A percentile compares a stretch with the other conserved stretches of the same genome.
Evolutionary conservation across 2,888 invertebrate genomes (phyloP).

Genomic region (Entomobrya multifasciata): DNA sequence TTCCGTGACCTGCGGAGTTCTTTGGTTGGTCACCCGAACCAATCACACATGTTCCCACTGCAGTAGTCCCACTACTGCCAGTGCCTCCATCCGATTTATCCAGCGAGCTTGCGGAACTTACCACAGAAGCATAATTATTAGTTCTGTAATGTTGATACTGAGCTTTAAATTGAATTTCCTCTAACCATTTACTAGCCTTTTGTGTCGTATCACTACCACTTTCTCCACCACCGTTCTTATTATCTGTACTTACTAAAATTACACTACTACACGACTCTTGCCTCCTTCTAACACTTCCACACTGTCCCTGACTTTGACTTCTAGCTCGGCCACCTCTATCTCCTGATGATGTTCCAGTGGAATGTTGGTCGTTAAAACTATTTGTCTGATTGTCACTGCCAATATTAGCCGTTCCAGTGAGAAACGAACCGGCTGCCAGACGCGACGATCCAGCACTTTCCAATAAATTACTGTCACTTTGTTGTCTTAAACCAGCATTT

Average conservation of each 20-base stretch:
- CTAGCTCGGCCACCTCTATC: slow-evolving; percentile 53
- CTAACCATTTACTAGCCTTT: slow-evolving; percentile 73
- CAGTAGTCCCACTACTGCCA: slow-evolving; percentile 8
- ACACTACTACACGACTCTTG: slow-evolving; percentile 48
- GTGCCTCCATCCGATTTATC: slow-evolving; percentile 70
- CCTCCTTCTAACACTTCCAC: slow-evolving; percentile 58
- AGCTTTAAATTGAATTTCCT: slow-evolving; percentile 79
- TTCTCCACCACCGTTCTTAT: slow-evolving; percentile 12
- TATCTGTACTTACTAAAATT: slow-evolving; percentile 45
- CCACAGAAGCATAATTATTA: slow-evolving; percentile 78
- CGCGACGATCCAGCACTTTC: slow-evolving; percentile 43
- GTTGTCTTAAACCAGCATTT: slow-evolving; percentile 45
- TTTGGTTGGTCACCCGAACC: slow-evolving; percentile 28
- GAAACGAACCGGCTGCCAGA: neutral
- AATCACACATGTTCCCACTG: neutral
- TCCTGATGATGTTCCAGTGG: neutral
- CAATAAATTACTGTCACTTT: slow-evolving; percentile 69
- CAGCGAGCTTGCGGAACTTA: slow-evolving; percentile 76
- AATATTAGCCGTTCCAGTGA: slow-evolving; percentile 8
- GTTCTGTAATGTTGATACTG: slow-evolving; percentile 79
- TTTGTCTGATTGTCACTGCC: slow-evolving; percentile 39
- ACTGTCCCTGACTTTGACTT: slow-evolving; percentile 73
- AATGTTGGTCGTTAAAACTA: slow-evolving; percentile 41
- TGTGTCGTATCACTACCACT: slow-evolving; percentile 26
- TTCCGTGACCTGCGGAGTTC: neutral